phyloP scores from a whole-genome alignment of 2,888 invertebrate genomes.

The Ectemnius lituratus region DNA sequence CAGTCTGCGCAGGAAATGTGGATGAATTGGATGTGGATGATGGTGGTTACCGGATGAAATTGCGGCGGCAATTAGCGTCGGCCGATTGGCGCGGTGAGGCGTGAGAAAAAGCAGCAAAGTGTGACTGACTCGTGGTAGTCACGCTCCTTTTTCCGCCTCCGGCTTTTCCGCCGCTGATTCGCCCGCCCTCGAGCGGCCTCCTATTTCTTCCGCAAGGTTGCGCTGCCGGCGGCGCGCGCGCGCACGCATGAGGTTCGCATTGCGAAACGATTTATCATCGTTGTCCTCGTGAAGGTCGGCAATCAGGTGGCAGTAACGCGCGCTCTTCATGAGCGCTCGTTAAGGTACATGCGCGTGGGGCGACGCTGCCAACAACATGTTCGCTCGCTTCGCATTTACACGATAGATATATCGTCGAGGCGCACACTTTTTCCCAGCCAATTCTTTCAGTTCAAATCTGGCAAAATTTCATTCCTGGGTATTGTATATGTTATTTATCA shows the following conservation, averaged over 20 bases:
- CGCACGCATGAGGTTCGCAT: slow-evolving; percentile 44
- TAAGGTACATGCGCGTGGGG: not conserved
- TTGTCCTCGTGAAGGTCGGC: slow-evolving; percentile 56
- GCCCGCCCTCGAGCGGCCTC: slow-evolving; percentile 18
- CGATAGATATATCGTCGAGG: too few relatives aligned
- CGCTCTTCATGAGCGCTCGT: slow-evolving; percentile 17
- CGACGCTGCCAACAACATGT: too few relatives aligned
- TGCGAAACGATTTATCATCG: slow-evolving; percentile 66
- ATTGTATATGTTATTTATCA: too few relatives aligned
- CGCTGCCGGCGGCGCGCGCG: slow-evolving; percentile 26
- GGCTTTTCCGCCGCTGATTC: slow-evolving; percentile 5
- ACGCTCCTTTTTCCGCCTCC: slow-evolving; percentile 13
- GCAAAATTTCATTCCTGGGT: too few relatives aligned
- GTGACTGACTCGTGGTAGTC: slow-evolving; percentile 47
- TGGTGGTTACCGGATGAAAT: too few relatives aligned
- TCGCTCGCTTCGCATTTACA: too few relatives aligned
- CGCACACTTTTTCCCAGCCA: too few relatives aligned
- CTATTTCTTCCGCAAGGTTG: slow-evolving; percentile 58
- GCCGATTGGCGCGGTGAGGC: slow-evolving; percentile 14
- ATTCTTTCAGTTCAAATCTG: too few relatives aligned
- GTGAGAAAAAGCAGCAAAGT: slow-evolving; percentile 55
- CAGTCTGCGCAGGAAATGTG: too few relatives aligned
- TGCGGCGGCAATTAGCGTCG: too few relatives aligned
- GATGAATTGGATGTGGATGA: too few relatives aligned
- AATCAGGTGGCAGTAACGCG: slow-evolving; percentile 33